Conservation (phyloP, 92 coral and sea anemone genomes). For the Zoanthus sansibaricus region DNA sequence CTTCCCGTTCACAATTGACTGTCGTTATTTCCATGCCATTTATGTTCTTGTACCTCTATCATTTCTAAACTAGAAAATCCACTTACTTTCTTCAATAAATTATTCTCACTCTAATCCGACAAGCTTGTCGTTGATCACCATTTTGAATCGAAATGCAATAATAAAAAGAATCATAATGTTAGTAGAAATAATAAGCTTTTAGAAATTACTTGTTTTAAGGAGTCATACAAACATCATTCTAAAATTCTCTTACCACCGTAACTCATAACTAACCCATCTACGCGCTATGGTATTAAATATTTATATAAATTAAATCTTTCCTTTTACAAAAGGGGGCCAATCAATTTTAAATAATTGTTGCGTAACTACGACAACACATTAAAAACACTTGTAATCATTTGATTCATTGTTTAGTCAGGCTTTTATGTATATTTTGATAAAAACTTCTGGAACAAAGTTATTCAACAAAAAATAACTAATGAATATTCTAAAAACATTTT, state of each 20-base stretch:
- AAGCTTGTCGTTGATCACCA: constrained; percentile 9
- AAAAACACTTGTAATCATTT: too few relatives aligned
- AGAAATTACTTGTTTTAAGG: not conserved
- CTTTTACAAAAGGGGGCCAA: too few relatives aligned
- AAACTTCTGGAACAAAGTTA: too few relatives aligned
- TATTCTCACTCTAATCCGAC: not conserved
- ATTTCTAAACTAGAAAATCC: not conserved
- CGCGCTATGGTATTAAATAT: not conserved
- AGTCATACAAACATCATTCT: not conserved
- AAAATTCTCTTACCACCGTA: not conserved
- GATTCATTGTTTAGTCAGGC: too few relatives aligned
- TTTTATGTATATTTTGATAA: too few relatives aligned
- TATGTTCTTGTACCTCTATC: constrained; percentile 2
- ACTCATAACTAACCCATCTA: not conserved
- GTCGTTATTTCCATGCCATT: not conserved
- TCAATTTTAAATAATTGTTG: too few relatives aligned
- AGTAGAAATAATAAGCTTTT: not conserved
- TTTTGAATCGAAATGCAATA: not conserved
- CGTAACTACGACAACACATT: too few relatives aligned
- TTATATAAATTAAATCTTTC: not conserved
- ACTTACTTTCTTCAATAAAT: not conserved
- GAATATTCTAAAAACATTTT: too few relatives aligned
- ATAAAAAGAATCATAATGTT: not conserved
- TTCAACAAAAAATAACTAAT: too few relatives aligned
- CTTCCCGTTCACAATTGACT: not conserved